Evolutionary conservation across 64 coral and sea anemone genomes (phyloP).

Genomic region (Acropora tenuis): DNA sequence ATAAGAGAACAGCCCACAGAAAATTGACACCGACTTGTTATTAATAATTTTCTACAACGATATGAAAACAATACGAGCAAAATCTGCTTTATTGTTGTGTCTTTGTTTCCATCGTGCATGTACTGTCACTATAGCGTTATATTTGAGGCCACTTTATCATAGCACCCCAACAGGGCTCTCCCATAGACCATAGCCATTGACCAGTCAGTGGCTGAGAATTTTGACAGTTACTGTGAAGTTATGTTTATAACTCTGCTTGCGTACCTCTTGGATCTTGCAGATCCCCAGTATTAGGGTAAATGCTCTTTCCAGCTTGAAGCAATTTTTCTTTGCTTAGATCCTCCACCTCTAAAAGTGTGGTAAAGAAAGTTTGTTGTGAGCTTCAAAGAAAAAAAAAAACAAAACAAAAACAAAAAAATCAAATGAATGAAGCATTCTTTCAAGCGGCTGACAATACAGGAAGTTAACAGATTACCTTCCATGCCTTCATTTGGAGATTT

Average conservation of each 20-base stretch:
- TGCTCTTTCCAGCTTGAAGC: slow-evolving; percentile 2
- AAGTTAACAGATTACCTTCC: not conserved
- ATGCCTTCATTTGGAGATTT: not conserved
- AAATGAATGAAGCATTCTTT: no score
- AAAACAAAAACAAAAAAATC: not conserved
- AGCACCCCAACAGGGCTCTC: no score
- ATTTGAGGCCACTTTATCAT: no score
- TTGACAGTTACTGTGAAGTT: not conserved
- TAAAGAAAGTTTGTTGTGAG: not conserved
- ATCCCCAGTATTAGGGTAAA: not conserved
- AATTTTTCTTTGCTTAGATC: slow-evolving; percentile 4
- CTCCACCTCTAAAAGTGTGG: not conserved
- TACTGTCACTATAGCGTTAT: no score
- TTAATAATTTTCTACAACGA: no score
- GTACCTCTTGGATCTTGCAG: not conserved
- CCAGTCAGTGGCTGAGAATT: no score
- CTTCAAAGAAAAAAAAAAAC: not conserved
- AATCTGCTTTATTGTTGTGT: no score
- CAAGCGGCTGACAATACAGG: not conserved
- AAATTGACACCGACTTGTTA: no score
- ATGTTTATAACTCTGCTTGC: not conserved
- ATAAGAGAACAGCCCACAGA: no score
- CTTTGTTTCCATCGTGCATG: no score
- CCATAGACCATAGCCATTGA: no score
- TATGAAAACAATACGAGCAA: no score